Evolutionary conservation across 2,888 invertebrate genomes (phyloP).

Genomic region (Torymus aiolomorphi): DNA sequence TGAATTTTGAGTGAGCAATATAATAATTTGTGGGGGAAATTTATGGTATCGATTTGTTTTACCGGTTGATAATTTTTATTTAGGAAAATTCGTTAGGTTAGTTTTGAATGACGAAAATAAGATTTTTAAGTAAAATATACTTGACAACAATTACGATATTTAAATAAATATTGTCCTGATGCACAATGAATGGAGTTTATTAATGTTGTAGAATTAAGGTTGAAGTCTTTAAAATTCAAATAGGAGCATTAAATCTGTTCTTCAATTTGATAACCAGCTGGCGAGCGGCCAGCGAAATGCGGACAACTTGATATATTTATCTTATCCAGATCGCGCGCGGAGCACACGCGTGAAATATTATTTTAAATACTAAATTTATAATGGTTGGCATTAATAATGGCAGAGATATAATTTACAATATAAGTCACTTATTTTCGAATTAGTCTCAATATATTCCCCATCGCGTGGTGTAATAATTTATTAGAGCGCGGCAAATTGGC

Average conservation of each 20-base stretch:
- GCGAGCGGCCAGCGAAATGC: conserved; percentile 32
- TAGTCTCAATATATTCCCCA: too few species aligned
- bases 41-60: too few species aligned
- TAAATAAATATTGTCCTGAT: too few species aligned
- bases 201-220: conserved; percentile 14
- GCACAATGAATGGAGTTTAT: conserved; percentile 58
- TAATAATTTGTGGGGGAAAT: too few species aligned
- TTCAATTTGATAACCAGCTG: conserved; percentile 33
- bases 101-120: too few species aligned
- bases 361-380: conserved; percentile 20
- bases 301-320: conserved; percentile 20
- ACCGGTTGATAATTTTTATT: too few species aligned
- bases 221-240: conserved; percentile 22
- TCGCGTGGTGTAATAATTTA: too few species aligned
- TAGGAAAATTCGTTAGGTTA: too few species aligned
- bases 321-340: not conserved
- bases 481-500: too few species aligned
- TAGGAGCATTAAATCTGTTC: conserved; percentile 20
- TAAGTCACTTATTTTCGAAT: not conserved
- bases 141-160: too few species aligned
- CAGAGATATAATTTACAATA: not conserved
- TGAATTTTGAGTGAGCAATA: too few species aligned
- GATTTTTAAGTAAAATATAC: too few species aligned
- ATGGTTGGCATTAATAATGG: not conserved
- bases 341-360: conserved; percentile 2